Evolutionary conservation across 2,797 vertebrate species (phyloP).

Genomic region (Rhadinocentrus ornatus): DNA sequence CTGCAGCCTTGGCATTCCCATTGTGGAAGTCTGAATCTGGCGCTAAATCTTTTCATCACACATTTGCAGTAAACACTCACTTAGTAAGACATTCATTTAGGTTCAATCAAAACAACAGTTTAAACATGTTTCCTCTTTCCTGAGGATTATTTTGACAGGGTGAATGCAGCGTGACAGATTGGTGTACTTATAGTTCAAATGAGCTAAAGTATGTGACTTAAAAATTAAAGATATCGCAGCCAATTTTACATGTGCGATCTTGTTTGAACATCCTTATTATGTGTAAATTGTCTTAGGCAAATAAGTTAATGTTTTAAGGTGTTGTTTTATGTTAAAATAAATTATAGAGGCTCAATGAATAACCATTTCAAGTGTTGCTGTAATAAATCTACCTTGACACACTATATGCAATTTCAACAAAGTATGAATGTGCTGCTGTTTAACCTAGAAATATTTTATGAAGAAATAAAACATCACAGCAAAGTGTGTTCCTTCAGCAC

Average conservation of each 20-base stretch:
- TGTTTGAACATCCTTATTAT: not conserved
- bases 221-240: not conserved
- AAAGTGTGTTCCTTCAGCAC: conserved; percentile 35
- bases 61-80: too few relatives aligned
- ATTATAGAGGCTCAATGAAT: too few relatives aligned
- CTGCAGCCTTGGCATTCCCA: too few relatives aligned
- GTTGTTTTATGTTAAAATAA: not conserved
- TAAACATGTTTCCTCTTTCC: too few relatives aligned
- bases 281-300: not conserved
- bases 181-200: not conserved
- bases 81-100: too few relatives aligned
- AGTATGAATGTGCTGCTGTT: conserved; percentile 18
- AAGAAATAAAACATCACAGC: conserved; percentile 46
- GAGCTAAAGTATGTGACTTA: not conserved
- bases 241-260: not conserved
- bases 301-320: not conserved
- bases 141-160: too few relatives aligned
- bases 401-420: conserved; percentile 19
- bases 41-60: too few relatives aligned
- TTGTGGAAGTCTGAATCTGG: too few relatives aligned
- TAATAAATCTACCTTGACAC: not conserved
- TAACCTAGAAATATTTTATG: conserved; percentile 34
- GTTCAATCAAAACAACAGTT: too few relatives aligned
- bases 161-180: not conserved
- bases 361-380: not conserved